Evolutionary conservation across 2,888 invertebrate genomes (phyloP), one percentile per base, ranked within the genome.

Genomic region (Aporophyla lueneburgensis): DNA sequence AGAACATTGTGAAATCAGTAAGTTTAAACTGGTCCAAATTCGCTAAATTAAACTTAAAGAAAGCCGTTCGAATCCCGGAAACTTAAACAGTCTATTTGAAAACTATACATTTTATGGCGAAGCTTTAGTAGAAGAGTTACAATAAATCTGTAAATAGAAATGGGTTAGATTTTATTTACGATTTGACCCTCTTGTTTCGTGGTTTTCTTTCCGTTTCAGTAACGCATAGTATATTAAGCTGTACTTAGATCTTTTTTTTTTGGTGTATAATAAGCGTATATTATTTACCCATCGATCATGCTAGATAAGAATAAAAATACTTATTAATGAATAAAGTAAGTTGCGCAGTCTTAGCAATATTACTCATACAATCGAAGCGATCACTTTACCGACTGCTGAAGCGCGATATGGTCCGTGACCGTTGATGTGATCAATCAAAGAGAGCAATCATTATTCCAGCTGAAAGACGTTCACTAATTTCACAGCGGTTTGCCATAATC

Each of bases 41-140:
- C n/a, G 51, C 43, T 59, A 43, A 43, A 61, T 40, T 33, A 46
- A 59, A 68, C 58, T 54, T 54, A 51, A 33, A 33, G 58, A 71
- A 65, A 82, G n/a, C 53, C 24, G 58, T 67, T 71, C n/a, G 19
- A 63, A 77, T 72, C 74, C 84, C 81, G 84, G 73, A 74, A 83
- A 76, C 63, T 74, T 61, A 16, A 56, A 74, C 62, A 72, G 69
- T 67, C 56, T 62, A 67, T 73, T 74, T 61, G 53, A 70, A 80
- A 77, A 75, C 80, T 27, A 78, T 78, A 66, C 62, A 81, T 51
- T 85, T 69, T 74, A 83, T 59, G 49, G 69, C 66, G 14, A 59
- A 51, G 53, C 76, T 77, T 73, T 76, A 77, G 58, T 71, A 54
- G 21, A 43, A 40, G n/a, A 49, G 21, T 71, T 71, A 27, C 51